These are phyloP conservation scores for Branchipolynoe longqiensis DNA, from an alignment of 2,888 invertebrate genomes.

Conservation along the genomic window DNA sequence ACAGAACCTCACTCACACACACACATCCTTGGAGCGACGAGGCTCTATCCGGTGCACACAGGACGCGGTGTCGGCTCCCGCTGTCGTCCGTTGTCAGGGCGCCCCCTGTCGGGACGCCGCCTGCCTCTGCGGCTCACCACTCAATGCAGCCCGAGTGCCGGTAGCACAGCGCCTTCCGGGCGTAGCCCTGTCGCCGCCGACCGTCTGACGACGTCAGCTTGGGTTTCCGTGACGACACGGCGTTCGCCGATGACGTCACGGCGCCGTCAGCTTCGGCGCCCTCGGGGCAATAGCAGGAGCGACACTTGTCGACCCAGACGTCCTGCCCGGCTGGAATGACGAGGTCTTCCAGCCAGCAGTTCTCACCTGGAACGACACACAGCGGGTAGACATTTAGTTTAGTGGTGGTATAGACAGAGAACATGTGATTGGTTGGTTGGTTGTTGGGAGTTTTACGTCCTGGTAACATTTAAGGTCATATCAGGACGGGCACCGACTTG, in stretches of 20 bases:
- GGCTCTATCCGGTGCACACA: too few species aligned
- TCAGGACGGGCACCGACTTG: too few species aligned
- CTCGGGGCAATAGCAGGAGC: slow-evolving; percentile 55
- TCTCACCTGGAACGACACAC: slow-evolving; percentile 36
- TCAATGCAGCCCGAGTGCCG: slow-evolving; percentile 39
- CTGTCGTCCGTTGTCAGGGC: too few species aligned
- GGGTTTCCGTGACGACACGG: neutral
- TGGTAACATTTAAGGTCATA: too few species aligned
- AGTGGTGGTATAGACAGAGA: neutral
- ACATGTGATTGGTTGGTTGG: too few species aligned
- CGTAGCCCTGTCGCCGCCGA: slow-evolving; percentile 19
- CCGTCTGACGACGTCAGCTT: slow-evolving; percentile 1
- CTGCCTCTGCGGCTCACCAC: too few species aligned
- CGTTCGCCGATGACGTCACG: neutral
- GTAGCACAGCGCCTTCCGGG: slow-evolving; percentile 16
- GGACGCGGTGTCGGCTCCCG: too few species aligned
- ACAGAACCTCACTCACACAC: too few species aligned
- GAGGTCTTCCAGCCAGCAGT: slow-evolving; percentile 57
- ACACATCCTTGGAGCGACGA: too few species aligned
- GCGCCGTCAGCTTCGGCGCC: slow-evolving; percentile 8
- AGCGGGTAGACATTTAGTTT: neutral
- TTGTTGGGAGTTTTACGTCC: too few species aligned
- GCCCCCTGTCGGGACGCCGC: too few species aligned
- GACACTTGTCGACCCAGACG: slow-evolving; percentile 58
- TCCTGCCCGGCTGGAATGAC: slow-evolving; percentile 53